phyloP scores from a whole-genome alignment of 2,113 vertebrate genomes.

The Junco hyemalis region DNA sequence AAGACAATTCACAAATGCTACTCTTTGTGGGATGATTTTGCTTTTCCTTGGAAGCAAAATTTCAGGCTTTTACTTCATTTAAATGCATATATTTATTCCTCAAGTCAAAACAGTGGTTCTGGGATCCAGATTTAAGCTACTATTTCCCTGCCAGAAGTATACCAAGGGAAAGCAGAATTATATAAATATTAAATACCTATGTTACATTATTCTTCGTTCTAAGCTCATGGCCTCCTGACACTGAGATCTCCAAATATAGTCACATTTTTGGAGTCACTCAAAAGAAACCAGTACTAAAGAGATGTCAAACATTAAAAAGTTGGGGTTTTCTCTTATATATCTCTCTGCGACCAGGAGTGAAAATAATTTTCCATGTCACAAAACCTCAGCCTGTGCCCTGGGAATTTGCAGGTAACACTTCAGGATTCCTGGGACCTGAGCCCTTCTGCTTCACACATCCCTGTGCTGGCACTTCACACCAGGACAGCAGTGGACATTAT shows the following conservation, averaged over 20 bases:
- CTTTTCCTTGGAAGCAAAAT: background rate
- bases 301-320: too few species aligned
- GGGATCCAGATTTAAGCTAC: background rate
- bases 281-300: background rate
- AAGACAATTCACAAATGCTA: background rate
- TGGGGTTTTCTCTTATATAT: background rate
- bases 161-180: background rate
- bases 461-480: background rate
- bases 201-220: background rate
- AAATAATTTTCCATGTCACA: background rate
- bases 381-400: background rate
- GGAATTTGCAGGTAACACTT: rapidly evolving
- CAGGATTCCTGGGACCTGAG: background rate
- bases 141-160: background rate
- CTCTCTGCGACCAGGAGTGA: background rate
- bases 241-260: background rate
- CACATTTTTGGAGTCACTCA: background rate
- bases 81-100: background rate
- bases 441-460: background rate
- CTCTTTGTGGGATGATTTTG: background rate
- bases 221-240: background rate
- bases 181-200: background rate
- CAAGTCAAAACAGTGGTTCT: background rate
- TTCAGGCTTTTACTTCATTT: background rate
- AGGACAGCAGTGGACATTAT: background rate